Base-by-base conservation (phyloP, 2,797 vertebrate genomes). In the Chloroceryle amazona region DNA sequence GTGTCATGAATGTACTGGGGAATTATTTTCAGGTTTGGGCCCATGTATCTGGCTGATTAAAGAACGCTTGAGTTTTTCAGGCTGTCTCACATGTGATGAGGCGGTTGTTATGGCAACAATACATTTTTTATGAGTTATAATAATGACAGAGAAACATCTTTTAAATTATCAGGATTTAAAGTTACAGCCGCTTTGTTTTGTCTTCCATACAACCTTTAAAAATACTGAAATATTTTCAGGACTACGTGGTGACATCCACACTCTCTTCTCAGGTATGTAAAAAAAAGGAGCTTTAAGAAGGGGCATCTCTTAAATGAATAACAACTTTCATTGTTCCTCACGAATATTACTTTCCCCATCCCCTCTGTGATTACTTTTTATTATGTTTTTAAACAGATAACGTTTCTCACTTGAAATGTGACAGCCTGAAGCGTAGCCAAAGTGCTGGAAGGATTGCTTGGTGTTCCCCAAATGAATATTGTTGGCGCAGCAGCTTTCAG, bases 51-150 rank as follows among this genome's bases (percentile, higher is more conserved):
- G 39, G 47, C 80, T 92, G 91, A 74, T 91, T 91, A 91, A 91
- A 91, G 76, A 91, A 89, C 63, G 54, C 84, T 68, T 58, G 81
- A 81, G 73, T 71, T 86, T 94, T 94, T 73, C 80, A 86, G 73
- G 31, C 81, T 93, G 58, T 68, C 80, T 92, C 76, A 81, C 65
- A 91, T 90, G 72, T 90, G 93, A 90, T 96, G 85, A 95, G 83
- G 81, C 0, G 2, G 97, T 98, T 97, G 94, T 97, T 97, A 98
- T 98, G 93, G 97, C 86, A 95, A 98, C 96, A 92, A 97, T 98
- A 94, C 83, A 96, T 98, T 97, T 98, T 98, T 98, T 97, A 98
- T 97, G 93, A 94, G 89, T 87, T 89, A 76, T 90, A 94, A 97
- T 97, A 96, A 96, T 96, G 95, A 80, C 90, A 89, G 76, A 89